A percentile compares a stretch with the other conserved stretches of the same genome.
These are phyloP conservation scores for Coreius guichenoti DNA, from an alignment of 2,797 vertebrate species.

Conservation along the genomic window DNA sequence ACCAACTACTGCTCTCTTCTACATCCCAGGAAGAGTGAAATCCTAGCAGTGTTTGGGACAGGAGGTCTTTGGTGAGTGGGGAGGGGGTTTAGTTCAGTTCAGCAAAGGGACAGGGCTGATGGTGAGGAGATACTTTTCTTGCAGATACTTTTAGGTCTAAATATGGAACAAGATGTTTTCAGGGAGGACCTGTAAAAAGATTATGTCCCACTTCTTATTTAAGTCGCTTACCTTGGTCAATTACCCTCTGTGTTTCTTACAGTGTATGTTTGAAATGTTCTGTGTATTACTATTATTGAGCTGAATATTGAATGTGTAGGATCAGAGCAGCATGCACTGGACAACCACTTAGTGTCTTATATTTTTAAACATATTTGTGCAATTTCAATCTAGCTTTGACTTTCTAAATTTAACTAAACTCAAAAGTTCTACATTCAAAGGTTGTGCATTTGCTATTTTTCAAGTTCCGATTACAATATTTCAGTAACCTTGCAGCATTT, in stretches of 20 bases:
- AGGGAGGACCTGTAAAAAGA: slow-evolving; percentile 40
- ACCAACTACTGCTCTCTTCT: slow-evolving; percentile 67
- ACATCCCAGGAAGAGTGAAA: slow-evolving; percentile 75
- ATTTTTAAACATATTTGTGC: not conserved
- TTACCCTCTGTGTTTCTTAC: not conserved
- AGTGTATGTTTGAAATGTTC: not conserved
- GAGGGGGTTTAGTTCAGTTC: slow-evolving; percentile 65
- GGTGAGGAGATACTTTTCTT: slow-evolving; percentile 69
- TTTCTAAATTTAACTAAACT: not conserved
- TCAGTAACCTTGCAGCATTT: not conserved
- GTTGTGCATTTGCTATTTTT: not conserved
- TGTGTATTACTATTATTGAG: not conserved
- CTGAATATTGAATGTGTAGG: not conserved
- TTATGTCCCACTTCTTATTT: not conserved
- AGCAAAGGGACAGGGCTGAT: slow-evolving; percentile 77
- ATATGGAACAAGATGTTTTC: slow-evolving; percentile 75
- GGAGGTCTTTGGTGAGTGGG: slow-evolving; percentile 54
- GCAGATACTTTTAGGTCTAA: slow-evolving; percentile 78
- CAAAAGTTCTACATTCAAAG: not conserved
- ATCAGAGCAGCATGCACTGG: not conserved
- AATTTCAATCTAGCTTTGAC: not conserved
- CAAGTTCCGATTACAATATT: not conserved
- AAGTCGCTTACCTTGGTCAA: not conserved
- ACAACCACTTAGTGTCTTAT: too few relatives aligned
- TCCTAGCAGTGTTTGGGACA: slow-evolving; percentile 68